Evolutionary conservation across 1,140 invertebrate genomes (phyloP).

Genomic region (Brachionus manjavacas): DNA sequence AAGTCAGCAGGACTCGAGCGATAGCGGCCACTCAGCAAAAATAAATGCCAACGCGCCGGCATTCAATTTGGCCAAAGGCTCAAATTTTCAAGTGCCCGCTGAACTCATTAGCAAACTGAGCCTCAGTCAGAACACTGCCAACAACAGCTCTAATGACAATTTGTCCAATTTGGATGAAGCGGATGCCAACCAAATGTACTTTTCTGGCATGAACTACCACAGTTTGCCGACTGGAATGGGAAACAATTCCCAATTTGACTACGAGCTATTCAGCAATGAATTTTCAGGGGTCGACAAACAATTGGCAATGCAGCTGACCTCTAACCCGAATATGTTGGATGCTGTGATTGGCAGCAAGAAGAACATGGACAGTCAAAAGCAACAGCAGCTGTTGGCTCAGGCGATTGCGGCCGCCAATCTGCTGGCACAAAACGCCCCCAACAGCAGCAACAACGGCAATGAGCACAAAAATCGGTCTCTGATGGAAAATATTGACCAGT

Average conservation of each 20-base stretch:
- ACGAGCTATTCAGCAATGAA: slow-evolving; percentile 5
- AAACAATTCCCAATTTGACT: slow-evolving; percentile 25
- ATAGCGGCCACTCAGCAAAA: neutral
- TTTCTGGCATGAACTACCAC: neutral
- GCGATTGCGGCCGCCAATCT: neutral
- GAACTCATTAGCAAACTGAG: neutral
- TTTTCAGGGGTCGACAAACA: slow-evolving; percentile 4
- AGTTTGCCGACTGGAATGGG: neutral
- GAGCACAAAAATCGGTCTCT: neutral
- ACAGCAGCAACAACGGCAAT: neutral
- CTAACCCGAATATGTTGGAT: neutral
- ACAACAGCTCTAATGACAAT: neutral
- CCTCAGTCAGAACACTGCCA: neutral
- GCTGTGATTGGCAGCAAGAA: slow-evolving; percentile 12
- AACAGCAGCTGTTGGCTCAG: slow-evolving; percentile 1
- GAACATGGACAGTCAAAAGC: neutral
- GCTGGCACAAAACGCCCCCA: neutral
- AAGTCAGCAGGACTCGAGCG: neutral
- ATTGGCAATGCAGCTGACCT: neutral
- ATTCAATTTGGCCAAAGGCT: neutral
- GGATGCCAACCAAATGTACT: neutral
- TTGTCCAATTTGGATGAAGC: slow-evolving; percentile 8
- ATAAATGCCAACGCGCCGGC: neutral
- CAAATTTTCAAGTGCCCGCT: neutral
- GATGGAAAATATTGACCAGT: slow-evolving; percentile 35